Evolutionary conservation across 2,888 invertebrate species (phyloP).

Genomic region (Adela reaumurella): DNA sequence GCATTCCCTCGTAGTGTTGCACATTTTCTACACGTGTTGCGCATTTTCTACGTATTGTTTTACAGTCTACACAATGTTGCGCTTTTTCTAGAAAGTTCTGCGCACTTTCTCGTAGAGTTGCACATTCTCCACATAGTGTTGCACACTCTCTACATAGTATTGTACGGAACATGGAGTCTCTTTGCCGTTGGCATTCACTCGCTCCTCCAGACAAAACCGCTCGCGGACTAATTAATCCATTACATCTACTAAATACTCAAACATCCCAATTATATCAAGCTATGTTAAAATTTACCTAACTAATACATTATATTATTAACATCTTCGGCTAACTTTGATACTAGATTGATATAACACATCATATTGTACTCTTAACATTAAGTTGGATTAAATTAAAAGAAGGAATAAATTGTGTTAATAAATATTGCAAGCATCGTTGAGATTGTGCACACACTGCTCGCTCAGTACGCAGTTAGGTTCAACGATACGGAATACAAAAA

Average conservation of each 20-base stretch:
- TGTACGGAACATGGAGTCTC: slow-evolving; percentile 36
- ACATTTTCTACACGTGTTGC: no score
- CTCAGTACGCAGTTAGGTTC: no score
- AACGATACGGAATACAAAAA: no score
- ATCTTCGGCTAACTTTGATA: slow-evolving; percentile 60
- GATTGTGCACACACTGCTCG: no score
- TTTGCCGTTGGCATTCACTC: slow-evolving; percentile 44
- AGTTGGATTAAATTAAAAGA: slow-evolving; percentile 46
- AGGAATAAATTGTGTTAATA: slow-evolving; percentile 40
- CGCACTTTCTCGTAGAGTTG: no score
- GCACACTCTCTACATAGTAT: no score
- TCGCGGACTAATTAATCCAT: slow-evolving; percentile 19
- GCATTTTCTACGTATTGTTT: no score
- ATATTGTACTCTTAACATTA: slow-evolving; percentile 59
- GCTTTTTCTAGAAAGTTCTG: no score
- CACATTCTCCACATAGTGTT: no score
- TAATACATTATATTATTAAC: slow-evolving; percentile 49
- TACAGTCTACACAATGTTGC: no score
- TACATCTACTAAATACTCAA: slow-evolving; percentile 51
- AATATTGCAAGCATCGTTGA: slow-evolving; percentile 57
- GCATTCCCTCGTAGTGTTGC: no score
- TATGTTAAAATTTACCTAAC: slow-evolving; percentile 55
- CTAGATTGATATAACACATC: slow-evolving; percentile 56
- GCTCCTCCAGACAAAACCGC: slow-evolving; percentile 39
- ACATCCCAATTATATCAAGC: slow-evolving; percentile 58